These are phyloP conservation scores for Cantharis flavilabris DNA, from an alignment of 2,888 invertebrate species.

Conservation along the genomic window DNA sequence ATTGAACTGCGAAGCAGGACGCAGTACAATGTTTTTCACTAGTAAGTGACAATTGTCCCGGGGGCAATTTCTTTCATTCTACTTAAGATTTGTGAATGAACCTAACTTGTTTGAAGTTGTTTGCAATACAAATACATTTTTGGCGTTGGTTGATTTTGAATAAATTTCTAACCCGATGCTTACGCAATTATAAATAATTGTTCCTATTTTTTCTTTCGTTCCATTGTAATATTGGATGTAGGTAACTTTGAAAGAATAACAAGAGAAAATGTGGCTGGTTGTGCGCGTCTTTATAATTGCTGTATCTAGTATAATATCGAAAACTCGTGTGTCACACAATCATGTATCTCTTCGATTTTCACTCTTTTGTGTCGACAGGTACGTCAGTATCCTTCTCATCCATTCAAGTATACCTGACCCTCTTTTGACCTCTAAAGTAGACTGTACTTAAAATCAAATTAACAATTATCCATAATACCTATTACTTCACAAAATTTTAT, in stretches of 20 bases:
- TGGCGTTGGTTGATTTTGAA: not conserved
- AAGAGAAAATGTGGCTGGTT: not conserved
- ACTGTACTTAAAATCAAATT: conserved; percentile 26
- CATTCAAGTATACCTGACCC: conserved; percentile 19
- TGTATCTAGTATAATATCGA: not conserved
- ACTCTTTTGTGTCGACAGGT: conserved; percentile 17
- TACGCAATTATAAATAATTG: not conserved
- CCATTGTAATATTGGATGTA: not conserved
- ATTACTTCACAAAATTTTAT: conserved; percentile 8
- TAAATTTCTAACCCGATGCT: not conserved
- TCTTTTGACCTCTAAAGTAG: conserved; percentile 21
- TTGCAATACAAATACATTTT: not conserved
- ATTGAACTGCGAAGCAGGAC: not conserved
- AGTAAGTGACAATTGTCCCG: not conserved
- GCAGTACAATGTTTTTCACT: not conserved
- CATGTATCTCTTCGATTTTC: conserved; percentile 11
- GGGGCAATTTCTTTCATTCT: not conserved
- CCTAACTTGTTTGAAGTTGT: not conserved
- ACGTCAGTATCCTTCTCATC: conserved; percentile 21
- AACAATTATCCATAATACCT: conserved; percentile 19
- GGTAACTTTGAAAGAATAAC: not conserved
- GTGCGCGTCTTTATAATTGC: not conserved
- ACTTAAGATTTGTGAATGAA: not conserved
- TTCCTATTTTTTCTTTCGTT: not conserved
- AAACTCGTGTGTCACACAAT: conserved; percentile 7